Conservation (phyloP, 1,140 invertebrate species). For the Drosophila truncata region DNA sequence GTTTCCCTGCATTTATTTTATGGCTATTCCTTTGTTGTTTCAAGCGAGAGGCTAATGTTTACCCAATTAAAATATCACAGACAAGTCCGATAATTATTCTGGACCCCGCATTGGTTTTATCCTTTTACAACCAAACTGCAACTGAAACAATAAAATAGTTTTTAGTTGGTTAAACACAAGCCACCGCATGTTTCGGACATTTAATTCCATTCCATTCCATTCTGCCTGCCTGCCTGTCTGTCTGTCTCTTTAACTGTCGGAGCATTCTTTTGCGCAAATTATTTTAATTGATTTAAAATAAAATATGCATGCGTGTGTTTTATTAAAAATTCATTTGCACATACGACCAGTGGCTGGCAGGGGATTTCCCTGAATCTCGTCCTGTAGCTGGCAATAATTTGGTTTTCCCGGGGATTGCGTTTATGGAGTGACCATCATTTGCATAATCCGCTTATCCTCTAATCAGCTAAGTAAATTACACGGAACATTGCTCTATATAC, state of each 20-base stretch:
- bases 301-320: slow-evolving; percentile 61
- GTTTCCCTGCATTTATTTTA: background rate
- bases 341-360: slow-evolving; percentile 14
- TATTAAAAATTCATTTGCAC: slow-evolving; percentile 71
- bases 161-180: slow-evolving; percentile 64
- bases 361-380: slow-evolving; percentile 16
- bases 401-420: slow-evolving; percentile 28
- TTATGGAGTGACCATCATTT: slow-evolving; percentile 54
- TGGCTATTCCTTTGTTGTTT: slow-evolving; percentile 19
- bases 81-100: slow-evolving; percentile 32
- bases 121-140: slow-evolving; percentile 8
- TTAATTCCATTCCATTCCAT: slow-evolving; percentile 45
- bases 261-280: slow-evolving; percentile 30
- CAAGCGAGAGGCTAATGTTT: slow-evolving; percentile 7
- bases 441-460: slow-evolving; percentile 70
- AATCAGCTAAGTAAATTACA: slow-evolving; percentile 69
- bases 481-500: slow-evolving; percentile 11
- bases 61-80: slow-evolving; percentile 39
- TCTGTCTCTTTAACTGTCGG: slow-evolving; percentile 21
- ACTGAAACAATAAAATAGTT: slow-evolving; percentile 57
- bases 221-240: slow-evolving; percentile 9
- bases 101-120: slow-evolving; percentile 19
- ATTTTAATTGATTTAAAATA: slow-evolving; percentile 70
- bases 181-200: slow-evolving; percentile 42
- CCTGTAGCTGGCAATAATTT: slow-evolving; percentile 26